Percentiles rank a stretch among this genome's conserved stretches.
Conservation (phyloP, 2,113 vertebrate genomes). For the Anhinga rufa region DNA sequence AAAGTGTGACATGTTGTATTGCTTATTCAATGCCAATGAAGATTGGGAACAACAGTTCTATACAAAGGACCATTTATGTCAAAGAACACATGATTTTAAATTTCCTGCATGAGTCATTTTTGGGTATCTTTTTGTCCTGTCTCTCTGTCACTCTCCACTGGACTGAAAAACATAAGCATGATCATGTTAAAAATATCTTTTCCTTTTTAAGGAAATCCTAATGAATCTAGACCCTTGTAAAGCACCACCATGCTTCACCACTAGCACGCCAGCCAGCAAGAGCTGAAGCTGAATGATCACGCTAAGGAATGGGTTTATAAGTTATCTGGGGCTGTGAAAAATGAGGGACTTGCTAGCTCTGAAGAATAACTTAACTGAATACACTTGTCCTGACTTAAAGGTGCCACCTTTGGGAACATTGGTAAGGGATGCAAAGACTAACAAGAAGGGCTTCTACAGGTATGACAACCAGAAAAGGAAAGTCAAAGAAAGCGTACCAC, state of each 20-base stretch:
- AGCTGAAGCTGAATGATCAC: neutral
- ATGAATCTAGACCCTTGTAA: neutral
- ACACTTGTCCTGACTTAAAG: neutral
- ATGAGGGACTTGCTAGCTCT: neutral
- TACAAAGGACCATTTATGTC: conserved; percentile 9
- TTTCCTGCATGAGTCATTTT: conserved; percentile 6
- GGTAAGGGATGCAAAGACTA: too few relatives aligned
- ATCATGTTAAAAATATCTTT: neutral
- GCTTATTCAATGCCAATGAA: neutral
- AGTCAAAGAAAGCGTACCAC: too few relatives aligned
- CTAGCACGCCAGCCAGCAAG: rapidly evolving
- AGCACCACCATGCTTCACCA: neutral
- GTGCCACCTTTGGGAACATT: neutral
- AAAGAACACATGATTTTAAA: neutral
- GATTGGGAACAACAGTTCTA: neutral
- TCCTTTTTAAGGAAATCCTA: neutral
- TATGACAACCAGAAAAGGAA: too few relatives aligned
- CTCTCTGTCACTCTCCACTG: neutral
- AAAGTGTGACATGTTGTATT: neutral
- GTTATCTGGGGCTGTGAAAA: neutral
- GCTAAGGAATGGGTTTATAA: neutral
- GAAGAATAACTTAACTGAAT: neutral
- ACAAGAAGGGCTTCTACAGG: too few relatives aligned
- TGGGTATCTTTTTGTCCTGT: neutral
- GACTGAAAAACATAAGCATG: neutral